Base-by-base conservation (phyloP, 2,113 vertebrate genomes). In the Coregonus clupeaformis region DNA sequence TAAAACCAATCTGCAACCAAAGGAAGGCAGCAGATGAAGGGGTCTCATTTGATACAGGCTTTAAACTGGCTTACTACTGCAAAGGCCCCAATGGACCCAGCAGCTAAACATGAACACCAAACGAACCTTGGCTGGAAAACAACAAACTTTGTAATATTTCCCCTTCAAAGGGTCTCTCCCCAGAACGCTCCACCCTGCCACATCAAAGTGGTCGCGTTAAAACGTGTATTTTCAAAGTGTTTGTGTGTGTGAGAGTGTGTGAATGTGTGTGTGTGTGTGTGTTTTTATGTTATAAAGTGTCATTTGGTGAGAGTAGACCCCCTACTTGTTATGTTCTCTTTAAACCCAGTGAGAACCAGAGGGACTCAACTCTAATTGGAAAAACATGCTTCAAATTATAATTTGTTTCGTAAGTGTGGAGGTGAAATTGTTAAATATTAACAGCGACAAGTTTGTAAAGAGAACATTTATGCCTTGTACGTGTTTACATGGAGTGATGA, bases 91-190 rank as follows among this genome's bases (percentile, higher is more conserved):
- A 67, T 12, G 63, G 86, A 85, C 64, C 18, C 74, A 73, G 84
- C 84, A 74, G 71, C 9, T 16, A 18, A 11, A 65, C 20, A 65
- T 13, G 5, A 14, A 29, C 69, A 71, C 65, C 77, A 82, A 80
- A 82, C 75, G 80, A 88, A 85, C 78, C 78, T 80, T 71, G 79
- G 83, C 85, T 84, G 74, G 74, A 30, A 1, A 87, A 82, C 76
- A 82, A 81, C 77, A 77, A 79, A 78, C 64, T 6, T 81, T 80
- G 82, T 82, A 69, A 80, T 82, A 75, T 88, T 81, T 79, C 77
- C 79, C 65, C 80, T 87, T 86, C 82, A 85, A 86, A 82, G 79
- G 24, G 63, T 65, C 75, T 83, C 36, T 42, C 36, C 36, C 36
- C 36, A 42, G 84, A 82, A 73, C 73, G 77, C 60, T 30, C 72